Evolutionary conservation across 2,888 invertebrate genomes (phyloP).

Genomic region (Agapetus fuscipes): DNA sequence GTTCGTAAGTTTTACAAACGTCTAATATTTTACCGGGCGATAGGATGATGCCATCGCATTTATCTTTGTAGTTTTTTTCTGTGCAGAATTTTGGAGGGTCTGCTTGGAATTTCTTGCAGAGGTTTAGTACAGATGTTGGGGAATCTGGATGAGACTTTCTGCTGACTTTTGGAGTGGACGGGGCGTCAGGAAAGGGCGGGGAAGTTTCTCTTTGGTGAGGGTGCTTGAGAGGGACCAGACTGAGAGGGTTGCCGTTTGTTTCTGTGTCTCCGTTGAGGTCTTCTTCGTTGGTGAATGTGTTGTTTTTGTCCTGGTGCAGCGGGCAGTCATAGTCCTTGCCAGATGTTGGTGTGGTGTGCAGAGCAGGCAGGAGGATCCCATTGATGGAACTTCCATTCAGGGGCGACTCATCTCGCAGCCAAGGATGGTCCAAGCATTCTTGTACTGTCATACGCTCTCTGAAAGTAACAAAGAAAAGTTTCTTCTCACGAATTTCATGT

Average conservation of each 20-base stretch:
- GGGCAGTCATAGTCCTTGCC: slow-evolving; percentile 25
- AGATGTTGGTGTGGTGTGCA: too few species aligned
- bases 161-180: slow-evolving; percentile 54
- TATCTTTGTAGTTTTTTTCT: slow-evolving; percentile 10
- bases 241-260: slow-evolving; percentile 29
- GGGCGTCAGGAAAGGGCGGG: slow-evolving; percentile 52
- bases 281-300: slow-evolving; percentile 23
- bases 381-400: slow-evolving; percentile 41
- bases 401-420: slow-evolving; percentile 62
- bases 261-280: slow-evolving; percentile 28
- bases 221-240: slow-evolving; percentile 38
- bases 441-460: slow-evolving; percentile 83
- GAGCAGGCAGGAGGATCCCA: slow-evolving; percentile 24
- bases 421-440: slow-evolving; percentile 83
- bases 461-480: slow-evolving; percentile 29
- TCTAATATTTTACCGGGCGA: slow-evolving; percentile 15
- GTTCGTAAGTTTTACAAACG: slow-evolving; percentile 15
- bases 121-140: slow-evolving; percentile 40
- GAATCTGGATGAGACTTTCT: slow-evolving; percentile 50
- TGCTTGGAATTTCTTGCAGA: slow-evolving; percentile 46
- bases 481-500: too few species aligned
- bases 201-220: slow-evolving; percentile 38
- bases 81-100: slow-evolving; percentile 36
- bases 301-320: slow-evolving; percentile 23
- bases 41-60: slow-evolving; percentile 13